Base-by-base conservation (phyloP, 2,113 vertebrate genomes). In the Pituophis catenifer region DNA sequence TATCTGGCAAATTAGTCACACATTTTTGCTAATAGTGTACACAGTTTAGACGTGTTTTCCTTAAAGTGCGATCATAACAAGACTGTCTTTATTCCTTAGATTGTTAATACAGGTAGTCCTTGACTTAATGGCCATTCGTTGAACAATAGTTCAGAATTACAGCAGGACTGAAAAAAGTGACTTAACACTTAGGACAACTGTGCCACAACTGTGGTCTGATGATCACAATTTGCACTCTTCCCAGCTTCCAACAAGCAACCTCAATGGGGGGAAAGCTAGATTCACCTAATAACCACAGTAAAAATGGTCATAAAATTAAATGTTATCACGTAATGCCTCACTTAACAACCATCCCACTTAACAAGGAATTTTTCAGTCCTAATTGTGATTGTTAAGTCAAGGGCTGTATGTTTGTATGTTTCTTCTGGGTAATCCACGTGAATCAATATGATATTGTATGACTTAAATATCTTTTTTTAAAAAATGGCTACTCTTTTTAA, bases 401-500 rank as follows among this genome's bases (percentile, higher is more conserved):
- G 5, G 65, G 13, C 29, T n/a, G 2, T n/a, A n/a, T n/a, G n/a
- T 17, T 13, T 70, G 65, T 70, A 26, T 52, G 62, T 65, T 88
- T 59, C 15, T 29, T 65, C 44, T 2, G 65, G 23, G 53, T 21
- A 33, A 70, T 4, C 48, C 57, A 38, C 15, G 0, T 62, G 15
- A 53, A 5, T 91, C n/a, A 54, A 26, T 91, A n/a, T 65, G n/a
- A 81, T 91, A 58, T 57, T 26, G n/a, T n/a, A n/a, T n/a, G 54
- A 81, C 33, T 81, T 21, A 81, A 44, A 81, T 81, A 24, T 23
- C 29, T 58, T 89, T 93, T 33, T 94, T 62, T n/a, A 1, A 38
- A 15, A 54, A 54, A 93, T 88, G 91, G 58, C 33, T 88, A 91
- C 91, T 86, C 91, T 95, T 95, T 59, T 8, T 95, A 57, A 75